Conservation (phyloP, 2,888 invertebrate genomes). For the Zeuzera pyrina region DNA sequence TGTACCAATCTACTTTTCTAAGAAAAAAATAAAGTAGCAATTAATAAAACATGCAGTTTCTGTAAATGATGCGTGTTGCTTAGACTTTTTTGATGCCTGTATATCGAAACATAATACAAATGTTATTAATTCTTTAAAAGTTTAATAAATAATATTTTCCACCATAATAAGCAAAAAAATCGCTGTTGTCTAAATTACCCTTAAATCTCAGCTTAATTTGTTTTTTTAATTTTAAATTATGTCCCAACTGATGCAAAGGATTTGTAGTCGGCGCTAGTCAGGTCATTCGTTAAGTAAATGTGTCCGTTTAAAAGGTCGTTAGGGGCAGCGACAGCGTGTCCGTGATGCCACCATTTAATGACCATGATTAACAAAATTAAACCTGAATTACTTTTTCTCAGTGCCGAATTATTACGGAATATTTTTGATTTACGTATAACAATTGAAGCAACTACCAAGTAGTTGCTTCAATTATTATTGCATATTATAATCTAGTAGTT, state of each 20-base stretch:
- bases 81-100: no score
- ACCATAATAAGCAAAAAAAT: no score
- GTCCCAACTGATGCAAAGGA: background rate
- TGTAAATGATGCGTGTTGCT: no score
- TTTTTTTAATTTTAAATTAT: background rate
- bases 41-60: no score
- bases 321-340: constrained; percentile 22
- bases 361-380: constrained; percentile 31
- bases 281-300: constrained; percentile 7
- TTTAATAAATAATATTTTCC: no score
- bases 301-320: constrained; percentile 27
- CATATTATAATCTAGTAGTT: no score
- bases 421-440: background rate
- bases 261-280: background rate
- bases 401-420: constrained; percentile 14
- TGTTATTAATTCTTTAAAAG: no score
- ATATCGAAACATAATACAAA: no score
- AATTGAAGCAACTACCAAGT: background rate
- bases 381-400: constrained; percentile 22
- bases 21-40: no score
- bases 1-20: no score
- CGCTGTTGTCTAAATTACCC: no score
- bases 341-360: constrained; percentile 30
- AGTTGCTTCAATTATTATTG: no score
- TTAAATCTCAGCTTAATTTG: background rate